Conservation (phyloP, 2,888 invertebrate species). For the Pandemis corylana region DNA sequence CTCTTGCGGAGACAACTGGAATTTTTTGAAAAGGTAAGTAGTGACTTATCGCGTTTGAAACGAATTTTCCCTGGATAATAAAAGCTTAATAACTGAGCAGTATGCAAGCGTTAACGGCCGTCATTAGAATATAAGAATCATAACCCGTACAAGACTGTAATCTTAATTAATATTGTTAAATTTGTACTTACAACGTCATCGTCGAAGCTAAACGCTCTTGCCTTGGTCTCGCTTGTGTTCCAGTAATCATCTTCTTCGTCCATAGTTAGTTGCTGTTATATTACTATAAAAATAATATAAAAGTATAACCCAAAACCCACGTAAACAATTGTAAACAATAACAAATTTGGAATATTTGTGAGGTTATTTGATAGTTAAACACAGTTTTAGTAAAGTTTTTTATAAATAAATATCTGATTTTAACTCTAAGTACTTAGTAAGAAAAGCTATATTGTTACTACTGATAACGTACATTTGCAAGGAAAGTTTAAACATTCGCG, state of each 20-base stretch:
- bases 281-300: background rate
- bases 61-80: background rate
- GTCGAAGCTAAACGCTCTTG: constrained; percentile 91
- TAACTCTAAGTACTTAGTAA: background rate
- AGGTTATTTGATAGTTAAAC: background rate
- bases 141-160: background rate
- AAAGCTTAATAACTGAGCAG: background rate
- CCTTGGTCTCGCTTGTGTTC: constrained; percentile 89
- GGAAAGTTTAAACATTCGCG: background rate
- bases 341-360: background rate
- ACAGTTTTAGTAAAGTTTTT: background rate
- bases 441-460: background rate
- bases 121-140: background rate
- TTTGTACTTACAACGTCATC: constrained; percentile 85
- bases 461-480: background rate
- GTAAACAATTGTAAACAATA: constrained; percentile 7
- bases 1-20: constrained; percentile 76
- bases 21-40: constrained; percentile 13
- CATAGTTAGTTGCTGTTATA: constrained; percentile 45
- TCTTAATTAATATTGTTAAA: background rate
- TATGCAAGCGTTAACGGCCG: background rate
- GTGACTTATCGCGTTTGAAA: too few species aligned
- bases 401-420: background rate
- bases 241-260: constrained; percentile 90
- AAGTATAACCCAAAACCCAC: background rate